A percentile compares a stretch with the other conserved stretches of the same genome.
Conservation (phyloP, 1,140 invertebrate species). For the Drosophila suzukii region DNA sequence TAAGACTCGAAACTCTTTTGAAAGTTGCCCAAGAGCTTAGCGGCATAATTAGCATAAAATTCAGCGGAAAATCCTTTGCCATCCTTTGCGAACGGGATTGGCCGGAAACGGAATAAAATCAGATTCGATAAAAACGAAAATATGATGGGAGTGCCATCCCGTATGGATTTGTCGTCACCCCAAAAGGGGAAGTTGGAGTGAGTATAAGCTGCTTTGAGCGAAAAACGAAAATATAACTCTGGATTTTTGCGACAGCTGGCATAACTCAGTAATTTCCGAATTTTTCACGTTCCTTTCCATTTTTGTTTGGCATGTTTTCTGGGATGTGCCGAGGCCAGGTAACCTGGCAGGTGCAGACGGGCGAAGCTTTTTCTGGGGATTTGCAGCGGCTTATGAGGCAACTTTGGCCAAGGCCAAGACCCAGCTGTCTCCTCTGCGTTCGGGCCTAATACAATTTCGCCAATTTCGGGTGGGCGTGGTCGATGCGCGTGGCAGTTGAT, state of each 20-base stretch:
- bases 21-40: constrained; percentile 70
- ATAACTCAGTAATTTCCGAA: constrained; percentile 76
- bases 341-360: constrained; percentile 69
- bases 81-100: constrained; percentile 10
- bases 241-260: constrained; percentile 63
- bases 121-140: constrained; percentile 42
- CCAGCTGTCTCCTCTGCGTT: constrained; percentile 20
- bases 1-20: constrained; percentile 65
- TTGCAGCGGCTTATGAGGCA: constrained; percentile 69
- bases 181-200: background rate
- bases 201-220: constrained; percentile 35
- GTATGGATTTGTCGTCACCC: constrained; percentile 27
- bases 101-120: constrained; percentile 44
- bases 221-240: constrained; percentile 29
- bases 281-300: constrained; percentile 56
- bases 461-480: constrained; percentile 11
- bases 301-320: constrained; percentile 20
- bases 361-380: constrained; percentile 66
- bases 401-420: constrained; percentile 61
- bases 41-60: constrained; percentile 76
- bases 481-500: constrained; percentile 55
- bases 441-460: constrained; percentile 40
- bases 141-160: constrained; percentile 11
- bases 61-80: constrained; percentile 60
- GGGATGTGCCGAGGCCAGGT: constrained; percentile 20